Evolutionary conservation across 1,140 invertebrate species (phyloP), one percentile per base, ranked within the genome.

Genomic region (Drosophila rhopaloa): DNA sequence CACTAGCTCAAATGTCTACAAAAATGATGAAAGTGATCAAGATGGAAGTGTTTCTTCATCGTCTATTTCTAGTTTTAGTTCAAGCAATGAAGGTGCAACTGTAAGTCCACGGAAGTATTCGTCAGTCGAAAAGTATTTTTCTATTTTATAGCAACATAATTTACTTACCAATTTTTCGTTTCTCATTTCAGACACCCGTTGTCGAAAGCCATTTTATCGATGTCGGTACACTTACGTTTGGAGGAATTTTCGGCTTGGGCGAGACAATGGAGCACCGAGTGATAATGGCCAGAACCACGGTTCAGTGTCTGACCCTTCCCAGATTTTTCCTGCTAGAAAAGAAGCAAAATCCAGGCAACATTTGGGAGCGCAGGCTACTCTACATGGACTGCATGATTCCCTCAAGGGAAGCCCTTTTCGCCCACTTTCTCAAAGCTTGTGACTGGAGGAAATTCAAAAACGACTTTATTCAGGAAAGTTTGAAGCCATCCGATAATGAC

Each of bases 331-430:
- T 95, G 5, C 70, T 93, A 2, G 92, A 94, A 46, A 93, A 93
- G n/a, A 55, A 73, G 9, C 86, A 92, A 68, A 95, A 94, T 88
- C 93, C 92, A 4, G 94, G 93, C n/a, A 95, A 94, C 67, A 93
- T 95, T 32, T 95, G 94, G 94, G 93, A 93, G 54, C 91, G 93
- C 9, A 92, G 94, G 7, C 91, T 92, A 53, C 78, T 93, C n/a
- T 95, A 94, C 61, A 72, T 95, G 43, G 91, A 94, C n/a, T 93
- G 91, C 0, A 93, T 93, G 6, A 94, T 94, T 73, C 94, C 94
- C 1, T 92, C 89, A 0, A 91, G 92, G 5, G 79, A 93, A 46
- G 60, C 91, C 38, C 71, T 95, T 0, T 94, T 94, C 65, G 47
- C 93, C 2, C 81, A 93, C 32, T 95, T 93, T 66, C 50, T 94